phyloP scores from a whole-genome alignment of 2,797 vertebrate genomes.

The Hafferia zeledoni region DNA sequence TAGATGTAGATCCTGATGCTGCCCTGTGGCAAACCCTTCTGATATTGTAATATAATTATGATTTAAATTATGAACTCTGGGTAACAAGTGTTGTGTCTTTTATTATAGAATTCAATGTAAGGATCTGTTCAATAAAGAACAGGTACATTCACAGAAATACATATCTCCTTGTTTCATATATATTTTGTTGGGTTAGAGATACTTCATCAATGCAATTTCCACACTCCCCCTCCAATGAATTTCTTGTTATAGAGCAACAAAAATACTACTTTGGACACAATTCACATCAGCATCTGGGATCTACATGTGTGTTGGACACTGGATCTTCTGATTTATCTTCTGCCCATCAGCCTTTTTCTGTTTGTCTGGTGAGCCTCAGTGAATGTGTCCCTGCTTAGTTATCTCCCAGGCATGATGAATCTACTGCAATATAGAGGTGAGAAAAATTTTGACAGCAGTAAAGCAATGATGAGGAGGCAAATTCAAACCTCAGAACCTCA shows the following conservation, averaged over 20 bases:
- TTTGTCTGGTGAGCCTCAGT: neutral
- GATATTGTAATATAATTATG: neutral
- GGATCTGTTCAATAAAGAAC: neutral
- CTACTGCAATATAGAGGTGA: neutral
- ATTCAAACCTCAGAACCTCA: neutral
- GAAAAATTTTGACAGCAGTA: neutral
- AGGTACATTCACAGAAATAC: neutral
- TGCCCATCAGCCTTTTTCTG: neutral
- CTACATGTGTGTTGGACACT: neutral
- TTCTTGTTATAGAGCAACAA: neutral
- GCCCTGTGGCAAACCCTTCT: neutral
- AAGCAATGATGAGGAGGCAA: neutral
- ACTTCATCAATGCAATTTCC: neutral
- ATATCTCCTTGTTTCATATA: neutral
- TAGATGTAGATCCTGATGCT: neutral
- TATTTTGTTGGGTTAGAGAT: neutral
- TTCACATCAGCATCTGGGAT: neutral
- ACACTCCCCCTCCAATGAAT: neutral
- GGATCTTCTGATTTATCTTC: neutral
- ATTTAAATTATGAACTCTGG: neutral
- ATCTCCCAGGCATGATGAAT: neutral
- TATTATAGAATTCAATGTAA: neutral
- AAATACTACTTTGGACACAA: neutral
- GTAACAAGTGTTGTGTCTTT: neutral
- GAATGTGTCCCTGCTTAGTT: fast-evolving